These are phyloP conservation scores for Mus caroli DNA, from an alignment of 2,797 vertebrate genomes.

Conservation along the genomic window DNA sequence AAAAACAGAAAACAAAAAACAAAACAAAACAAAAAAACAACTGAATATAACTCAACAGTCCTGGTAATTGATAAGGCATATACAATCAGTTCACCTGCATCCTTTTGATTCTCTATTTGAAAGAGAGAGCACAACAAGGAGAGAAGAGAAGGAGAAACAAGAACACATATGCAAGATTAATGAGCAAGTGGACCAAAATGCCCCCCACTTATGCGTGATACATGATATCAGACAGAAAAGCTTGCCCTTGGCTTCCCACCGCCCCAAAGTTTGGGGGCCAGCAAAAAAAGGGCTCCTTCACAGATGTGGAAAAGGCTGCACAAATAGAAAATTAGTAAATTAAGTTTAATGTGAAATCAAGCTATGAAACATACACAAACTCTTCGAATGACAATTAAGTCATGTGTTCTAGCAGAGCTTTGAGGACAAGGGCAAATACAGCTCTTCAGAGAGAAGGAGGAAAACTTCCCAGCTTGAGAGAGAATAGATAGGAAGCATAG, in stretches of 20 bases:
- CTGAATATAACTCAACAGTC: slow-evolving; percentile 90
- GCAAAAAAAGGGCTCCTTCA: slow-evolving; percentile 90
- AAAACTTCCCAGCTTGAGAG: slow-evolving; percentile 86
- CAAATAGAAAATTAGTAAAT: slow-evolving; percentile 90
- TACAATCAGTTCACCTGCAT: slow-evolving; percentile 97
- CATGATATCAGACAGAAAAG: slow-evolving; percentile 89
- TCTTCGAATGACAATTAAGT: slow-evolving; percentile 85
- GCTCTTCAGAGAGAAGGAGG: slow-evolving; percentile 86
- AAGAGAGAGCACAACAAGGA: slow-evolving; percentile 92
- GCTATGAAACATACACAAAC: slow-evolving; percentile 87
- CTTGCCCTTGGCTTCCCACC: slow-evolving; percentile 86
- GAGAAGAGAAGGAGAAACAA: slow-evolving; percentile 93
- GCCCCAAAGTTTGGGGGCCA: slow-evolving; percentile 87
- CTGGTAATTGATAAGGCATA: slow-evolving; percentile 95
- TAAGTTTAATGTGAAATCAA: slow-evolving; percentile 84
- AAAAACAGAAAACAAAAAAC: slow-evolving; percentile 87
- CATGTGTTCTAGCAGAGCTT: slow-evolving; percentile 90
- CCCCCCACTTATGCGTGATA: slow-evolving; percentile 91
- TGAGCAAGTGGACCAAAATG: slow-evolving; percentile 91
- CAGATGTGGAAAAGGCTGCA: slow-evolving; percentile 88
- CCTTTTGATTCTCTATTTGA: slow-evolving; percentile 97
- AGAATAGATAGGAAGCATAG: slow-evolving; percentile 90
- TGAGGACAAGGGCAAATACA: slow-evolving; percentile 89
- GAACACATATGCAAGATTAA: slow-evolving; percentile 96
- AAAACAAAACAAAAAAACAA: slow-evolving; percentile 87